These are phyloP conservation scores for Zoanthus sansibaricus DNA, from an alignment of 92 coral and sea anemone genomes.

Conservation along the genomic window DNA sequence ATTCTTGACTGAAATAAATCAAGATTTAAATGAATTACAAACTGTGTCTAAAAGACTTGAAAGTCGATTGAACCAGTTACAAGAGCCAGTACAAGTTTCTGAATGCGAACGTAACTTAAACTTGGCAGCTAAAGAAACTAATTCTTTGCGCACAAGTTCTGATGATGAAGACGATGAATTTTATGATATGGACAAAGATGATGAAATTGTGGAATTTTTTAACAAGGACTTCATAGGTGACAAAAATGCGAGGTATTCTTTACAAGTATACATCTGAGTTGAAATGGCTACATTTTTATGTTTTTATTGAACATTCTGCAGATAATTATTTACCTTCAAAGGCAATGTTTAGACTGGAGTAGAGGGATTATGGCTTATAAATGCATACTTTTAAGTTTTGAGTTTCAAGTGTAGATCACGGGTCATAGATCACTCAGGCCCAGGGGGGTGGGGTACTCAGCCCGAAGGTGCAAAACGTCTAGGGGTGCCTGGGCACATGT, in stretches of 20 bases:
- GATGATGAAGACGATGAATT: conserved; percentile 84
- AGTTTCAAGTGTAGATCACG: too few species aligned
- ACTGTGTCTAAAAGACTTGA: conserved; percentile 65
- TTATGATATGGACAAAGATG: conserved; percentile 83
- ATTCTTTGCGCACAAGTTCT: conserved; percentile 57
- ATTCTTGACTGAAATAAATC: conserved; percentile 69
- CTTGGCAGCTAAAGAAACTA: conserved; percentile 45
- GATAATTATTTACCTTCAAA: too few species aligned
- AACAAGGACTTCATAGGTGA: conserved; percentile 28
- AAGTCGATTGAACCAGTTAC: conserved; percentile 31
- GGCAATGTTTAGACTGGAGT: too few species aligned
- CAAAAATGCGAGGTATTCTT: conserved; percentile 20
- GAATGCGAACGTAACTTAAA: conserved; percentile 22
- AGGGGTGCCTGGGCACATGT: too few species aligned
- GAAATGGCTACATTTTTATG: too few species aligned
- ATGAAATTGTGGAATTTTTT: conserved; percentile 45
- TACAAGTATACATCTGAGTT: too few species aligned
- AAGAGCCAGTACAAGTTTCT: neutral
- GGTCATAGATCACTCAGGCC: too few species aligned
- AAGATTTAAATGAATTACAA: conserved; percentile 83
- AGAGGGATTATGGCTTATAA: too few species aligned
- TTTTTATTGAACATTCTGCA: too few species aligned
- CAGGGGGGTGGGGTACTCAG: too few species aligned
- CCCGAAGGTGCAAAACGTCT: too few species aligned
- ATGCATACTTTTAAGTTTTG: too few species aligned